Evolutionary conservation across 2,113 vertebrate species (phyloP).

Genomic region (Progne subis): DNA sequence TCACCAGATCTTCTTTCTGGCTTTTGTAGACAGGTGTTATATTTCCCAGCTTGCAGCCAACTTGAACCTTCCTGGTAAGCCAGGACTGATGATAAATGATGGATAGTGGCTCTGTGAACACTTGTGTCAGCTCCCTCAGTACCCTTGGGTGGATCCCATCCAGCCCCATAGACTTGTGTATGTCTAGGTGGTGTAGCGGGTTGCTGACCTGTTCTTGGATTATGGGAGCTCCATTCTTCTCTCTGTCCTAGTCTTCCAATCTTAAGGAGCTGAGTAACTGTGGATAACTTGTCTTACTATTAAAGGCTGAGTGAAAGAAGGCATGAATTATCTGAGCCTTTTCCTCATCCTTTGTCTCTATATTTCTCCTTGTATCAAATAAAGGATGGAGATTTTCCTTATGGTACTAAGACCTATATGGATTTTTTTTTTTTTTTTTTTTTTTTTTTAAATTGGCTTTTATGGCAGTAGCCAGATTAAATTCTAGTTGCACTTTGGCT

Average conservation of each 20-base stretch:
- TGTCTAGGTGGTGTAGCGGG: not conserved
- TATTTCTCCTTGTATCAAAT: too few relatives aligned
- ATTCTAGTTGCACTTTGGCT: not conserved
- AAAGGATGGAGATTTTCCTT: not conserved
- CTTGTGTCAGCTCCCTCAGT: not conserved
- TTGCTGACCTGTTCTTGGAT: not conserved
- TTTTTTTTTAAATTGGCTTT: not conserved
- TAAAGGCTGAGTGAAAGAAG: not conserved
- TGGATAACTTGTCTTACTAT: not conserved
- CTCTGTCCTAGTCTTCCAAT: not conserved
- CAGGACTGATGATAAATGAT: not conserved
- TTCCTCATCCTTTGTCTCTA: not conserved
- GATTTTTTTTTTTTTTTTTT: not conserved
- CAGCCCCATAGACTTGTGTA: not conserved
- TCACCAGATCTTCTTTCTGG: not conserved
- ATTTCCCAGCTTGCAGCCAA: not conserved
- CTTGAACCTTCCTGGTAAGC: not conserved
- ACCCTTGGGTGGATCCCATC: not conserved
- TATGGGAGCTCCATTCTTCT: not conserved
- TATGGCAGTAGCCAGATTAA: not conserved
- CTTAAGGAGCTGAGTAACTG: not conserved
- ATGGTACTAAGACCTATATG: not conserved
- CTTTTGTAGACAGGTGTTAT: not conserved
- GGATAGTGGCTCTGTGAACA: not conserved
- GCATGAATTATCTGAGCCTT: not conserved